These are phyloP conservation scores for Dendrolimus pini DNA, from an alignment of 2,888 invertebrate species.

Conservation along the genomic window DNA sequence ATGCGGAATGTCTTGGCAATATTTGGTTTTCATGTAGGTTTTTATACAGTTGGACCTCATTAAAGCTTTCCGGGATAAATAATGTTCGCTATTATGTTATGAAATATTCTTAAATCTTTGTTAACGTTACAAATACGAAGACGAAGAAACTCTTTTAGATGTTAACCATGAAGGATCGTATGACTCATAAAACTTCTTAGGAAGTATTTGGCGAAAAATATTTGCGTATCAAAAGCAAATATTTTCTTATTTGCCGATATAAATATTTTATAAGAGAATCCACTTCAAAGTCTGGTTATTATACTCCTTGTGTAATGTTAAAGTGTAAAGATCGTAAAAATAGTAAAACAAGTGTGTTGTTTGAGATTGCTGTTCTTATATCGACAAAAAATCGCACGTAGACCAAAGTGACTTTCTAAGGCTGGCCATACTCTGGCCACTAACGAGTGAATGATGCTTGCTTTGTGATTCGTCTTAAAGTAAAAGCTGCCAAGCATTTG, in stretches of 20 bases:
- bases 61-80: not conserved
- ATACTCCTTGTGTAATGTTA: not conserved
- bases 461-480: too few species aligned
- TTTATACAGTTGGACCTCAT: not conserved
- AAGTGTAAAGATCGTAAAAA: not conserved
- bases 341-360: not conserved
- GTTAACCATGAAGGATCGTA: not conserved
- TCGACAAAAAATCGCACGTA: not conserved
- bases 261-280: not conserved
- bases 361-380: not conserved
- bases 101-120: not conserved
- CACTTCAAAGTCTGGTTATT: not conserved
- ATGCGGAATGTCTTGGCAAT: not conserved
- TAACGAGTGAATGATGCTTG: too few species aligned
- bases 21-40: not conserved
- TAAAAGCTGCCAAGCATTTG: too few species aligned
- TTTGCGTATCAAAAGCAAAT: not conserved
- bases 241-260: not conserved
- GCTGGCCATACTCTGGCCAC: too few species aligned
- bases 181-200: not conserved
- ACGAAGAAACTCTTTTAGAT: not conserved
- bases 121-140: not conserved
- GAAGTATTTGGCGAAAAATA: not conserved
- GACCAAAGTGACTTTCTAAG: not conserved
- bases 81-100: not conserved